These are phyloP conservation scores for Onychostoma macrolepis DNA, from an alignment of 2,113 vertebrate genomes.

Conservation along the genomic window DNA sequence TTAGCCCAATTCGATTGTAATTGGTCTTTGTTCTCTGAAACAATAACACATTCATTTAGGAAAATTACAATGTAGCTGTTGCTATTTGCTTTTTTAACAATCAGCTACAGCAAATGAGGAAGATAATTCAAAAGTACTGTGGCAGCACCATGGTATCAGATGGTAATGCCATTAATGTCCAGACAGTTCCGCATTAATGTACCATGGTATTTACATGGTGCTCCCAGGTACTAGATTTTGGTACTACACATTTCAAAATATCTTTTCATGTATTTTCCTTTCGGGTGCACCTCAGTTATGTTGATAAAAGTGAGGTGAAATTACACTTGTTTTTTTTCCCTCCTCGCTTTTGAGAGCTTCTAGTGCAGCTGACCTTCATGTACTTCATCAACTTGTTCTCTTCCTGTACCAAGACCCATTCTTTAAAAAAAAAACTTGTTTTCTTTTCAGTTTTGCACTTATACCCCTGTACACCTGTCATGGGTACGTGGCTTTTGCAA, in stretches of 20 bases:
- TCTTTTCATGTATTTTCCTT: neutral
- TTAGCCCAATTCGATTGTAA: neutral
- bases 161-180: neutral
- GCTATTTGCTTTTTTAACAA: neutral
- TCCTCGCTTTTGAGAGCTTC: neutral
- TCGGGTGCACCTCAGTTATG: neutral
- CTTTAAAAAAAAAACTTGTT: neutral
- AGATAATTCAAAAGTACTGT: neutral
- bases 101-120: neutral
- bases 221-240: neutral
- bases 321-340: neutral
- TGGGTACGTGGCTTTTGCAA: too few relatives aligned
- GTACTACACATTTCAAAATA: neutral
- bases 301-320: neutral
- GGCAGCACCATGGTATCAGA: neutral
- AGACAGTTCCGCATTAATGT: neutral
- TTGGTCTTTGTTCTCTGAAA: conserved; percentile 6
- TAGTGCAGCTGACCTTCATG: neutral
- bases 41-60: neutral
- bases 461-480: neutral
- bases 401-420: neutral
- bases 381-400: neutral
- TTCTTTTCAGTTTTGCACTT: neutral
- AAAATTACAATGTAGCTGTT: neutral
- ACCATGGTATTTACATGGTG: neutral